Evolutionary conservation across 2,113 vertebrate genomes (phyloP).

Genomic region (Sardina pilchardus): DNA sequence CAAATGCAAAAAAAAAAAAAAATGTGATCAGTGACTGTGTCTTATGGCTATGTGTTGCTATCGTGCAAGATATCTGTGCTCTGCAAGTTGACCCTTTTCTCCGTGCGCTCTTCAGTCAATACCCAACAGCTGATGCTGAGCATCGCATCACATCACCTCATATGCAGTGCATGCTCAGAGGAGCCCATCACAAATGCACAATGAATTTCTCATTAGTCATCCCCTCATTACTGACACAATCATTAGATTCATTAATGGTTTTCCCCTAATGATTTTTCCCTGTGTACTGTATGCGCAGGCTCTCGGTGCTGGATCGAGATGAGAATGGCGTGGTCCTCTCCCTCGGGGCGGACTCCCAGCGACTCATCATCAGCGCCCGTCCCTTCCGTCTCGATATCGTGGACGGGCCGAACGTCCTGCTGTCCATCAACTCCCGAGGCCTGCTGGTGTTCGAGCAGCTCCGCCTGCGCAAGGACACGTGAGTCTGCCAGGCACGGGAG

Average conservation of each 20-base stretch:
- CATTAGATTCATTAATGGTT: background rate
- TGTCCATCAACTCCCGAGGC: conserved; percentile 89
- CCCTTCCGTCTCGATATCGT: conserved; percentile 89
- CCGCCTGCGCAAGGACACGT: conserved; percentile 88
- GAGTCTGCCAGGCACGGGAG: conserved; percentile 58
- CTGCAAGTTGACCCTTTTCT: background rate
- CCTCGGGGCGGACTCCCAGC: conserved; percentile 73
- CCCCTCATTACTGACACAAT: background rate
- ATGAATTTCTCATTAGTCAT: background rate
- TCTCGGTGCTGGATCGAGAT: conserved; percentile 80
- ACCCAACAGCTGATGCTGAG: background rate
- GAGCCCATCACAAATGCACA: background rate
- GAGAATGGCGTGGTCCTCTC: conserved; percentile 84
- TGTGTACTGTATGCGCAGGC: conserved; percentile 58
- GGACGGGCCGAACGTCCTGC: conserved; percentile 79
- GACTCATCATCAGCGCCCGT: conserved; percentile 79
- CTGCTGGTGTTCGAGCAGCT: conserved; percentile 87
- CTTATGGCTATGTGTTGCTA: background rate
- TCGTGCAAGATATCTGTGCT: too few species aligned
- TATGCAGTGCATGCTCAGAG: background rate
- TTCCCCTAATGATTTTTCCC: background rate
- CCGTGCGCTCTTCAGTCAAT: background rate
- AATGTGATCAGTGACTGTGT: too few species aligned
- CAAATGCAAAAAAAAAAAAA: too few species aligned
- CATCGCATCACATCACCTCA: background rate